Conservation (phyloP, 2,888 invertebrate species). For the Eledona agricola region DNA sequence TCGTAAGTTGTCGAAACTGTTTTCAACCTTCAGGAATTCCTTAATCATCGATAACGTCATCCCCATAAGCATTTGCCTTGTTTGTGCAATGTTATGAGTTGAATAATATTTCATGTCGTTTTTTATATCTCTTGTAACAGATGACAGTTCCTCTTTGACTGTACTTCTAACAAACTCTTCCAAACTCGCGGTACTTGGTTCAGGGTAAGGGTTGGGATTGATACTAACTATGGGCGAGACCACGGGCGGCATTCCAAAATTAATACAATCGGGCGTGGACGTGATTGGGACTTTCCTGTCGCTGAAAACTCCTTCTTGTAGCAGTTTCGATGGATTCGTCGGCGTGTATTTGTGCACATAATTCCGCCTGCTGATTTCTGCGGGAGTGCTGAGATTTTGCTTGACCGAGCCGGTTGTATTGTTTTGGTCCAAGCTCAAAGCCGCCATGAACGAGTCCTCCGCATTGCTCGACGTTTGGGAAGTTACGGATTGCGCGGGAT, state of each 20-base stretch:
- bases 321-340: slow-evolving; percentile 5
- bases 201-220: too few species aligned
- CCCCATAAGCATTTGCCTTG: slow-evolving; percentile 52
- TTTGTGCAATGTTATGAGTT: slow-evolving; percentile 46
- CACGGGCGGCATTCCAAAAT: slow-evolving; percentile 14
- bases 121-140: slow-evolving; percentile 37
- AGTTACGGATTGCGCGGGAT: not conserved
- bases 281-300: slow-evolving; percentile 33
- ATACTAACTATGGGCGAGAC: slow-evolving; percentile 36
- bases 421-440: slow-evolving; percentile 47
- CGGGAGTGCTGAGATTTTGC: slow-evolving; percentile 3
- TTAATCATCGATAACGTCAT: slow-evolving; percentile 55
- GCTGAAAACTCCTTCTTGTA: slow-evolving; percentile 24
- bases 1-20: slow-evolving; percentile 45
- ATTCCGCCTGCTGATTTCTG: slow-evolving; percentile 3
- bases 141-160: slow-evolving; percentile 46
- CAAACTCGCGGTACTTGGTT: slow-evolving; percentile 4
- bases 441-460: slow-evolving; percentile 54
- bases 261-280: slow-evolving; percentile 41
- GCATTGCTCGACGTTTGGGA: slow-evolving; percentile 22
- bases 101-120: slow-evolving; percentile 48
- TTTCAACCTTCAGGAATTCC: slow-evolving; percentile 55
- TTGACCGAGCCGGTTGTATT: slow-evolving; percentile 6
- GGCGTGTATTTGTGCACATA: slow-evolving; percentile 6
- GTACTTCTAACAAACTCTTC: slow-evolving; percentile 29